These are phyloP conservation scores for Aspidapion aeneum DNA, from an alignment of 2,888 invertebrate species.

Conservation along the genomic window DNA sequence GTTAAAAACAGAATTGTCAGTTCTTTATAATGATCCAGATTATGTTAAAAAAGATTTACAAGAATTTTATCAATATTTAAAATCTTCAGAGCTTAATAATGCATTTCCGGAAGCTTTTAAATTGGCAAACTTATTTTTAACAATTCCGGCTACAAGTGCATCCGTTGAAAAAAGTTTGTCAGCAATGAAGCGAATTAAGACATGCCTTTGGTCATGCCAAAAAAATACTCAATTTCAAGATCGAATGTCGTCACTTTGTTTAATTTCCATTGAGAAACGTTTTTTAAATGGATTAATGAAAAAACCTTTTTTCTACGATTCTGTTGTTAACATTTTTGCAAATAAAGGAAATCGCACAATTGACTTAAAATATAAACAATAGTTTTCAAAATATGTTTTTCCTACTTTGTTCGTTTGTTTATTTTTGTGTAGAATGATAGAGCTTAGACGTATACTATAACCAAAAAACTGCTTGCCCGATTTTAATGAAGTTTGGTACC, in stretches of 20 bases:
- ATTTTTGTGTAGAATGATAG: too few relatives aligned
- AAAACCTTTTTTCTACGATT: slow-evolving; percentile 15
- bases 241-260: slow-evolving; percentile 12
- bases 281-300: slow-evolving; percentile 15
- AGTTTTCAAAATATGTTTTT: too few relatives aligned
- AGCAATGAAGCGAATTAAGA: slow-evolving; percentile 18
- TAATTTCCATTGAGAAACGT: slow-evolving; percentile 13
- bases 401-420: too few relatives aligned
- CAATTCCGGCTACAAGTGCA: slow-evolving; percentile 19
- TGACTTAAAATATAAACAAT: slow-evolving; percentile 18
- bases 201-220: too few relatives aligned
- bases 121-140: slow-evolving; percentile 20
- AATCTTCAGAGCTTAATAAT: too few relatives aligned
- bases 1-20: slow-evolving; percentile 14
- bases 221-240: slow-evolving; percentile 13
- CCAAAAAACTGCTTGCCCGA: too few relatives aligned
- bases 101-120: slow-evolving; percentile 23
- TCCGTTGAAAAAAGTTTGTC: slow-evolving; percentile 17
- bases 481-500: too few relatives aligned
- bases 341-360: slow-evolving; percentile 13
- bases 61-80: slow-evolving; percentile 19
- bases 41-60: slow-evolving; percentile 17
- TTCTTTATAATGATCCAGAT: slow-evolving; percentile 14
- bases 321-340: slow-evolving; percentile 13
- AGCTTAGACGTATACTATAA: too few relatives aligned